Percentiles rank a stretch among this genome's conserved stretches.
phyloP scores from a whole-genome alignment of 2,888 invertebrate species.

The Philereme vetulata region DNA sequence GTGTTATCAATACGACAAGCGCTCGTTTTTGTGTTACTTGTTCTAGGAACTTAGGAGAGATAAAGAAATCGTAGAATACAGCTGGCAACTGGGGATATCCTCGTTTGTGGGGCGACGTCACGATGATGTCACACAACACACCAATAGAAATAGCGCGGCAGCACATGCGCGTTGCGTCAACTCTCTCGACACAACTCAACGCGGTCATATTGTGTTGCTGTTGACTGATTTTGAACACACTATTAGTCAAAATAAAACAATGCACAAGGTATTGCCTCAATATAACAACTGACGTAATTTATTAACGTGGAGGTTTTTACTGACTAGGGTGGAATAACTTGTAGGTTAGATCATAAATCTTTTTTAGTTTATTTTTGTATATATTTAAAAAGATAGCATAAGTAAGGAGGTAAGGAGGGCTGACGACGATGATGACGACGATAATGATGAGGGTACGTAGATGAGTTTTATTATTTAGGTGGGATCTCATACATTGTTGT shows the following conservation, averaged over 20 bases:
- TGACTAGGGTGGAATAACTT: too few species aligned
- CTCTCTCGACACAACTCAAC: conserved; percentile 58
- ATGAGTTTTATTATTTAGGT: too few species aligned
- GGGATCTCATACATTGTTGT: too few species aligned
- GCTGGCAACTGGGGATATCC: conserved; percentile 70
- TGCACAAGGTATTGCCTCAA: conserved; percentile 12
- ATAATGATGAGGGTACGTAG: too few species aligned
- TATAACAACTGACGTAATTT: conserved; percentile 8
- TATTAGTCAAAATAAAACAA: conserved; percentile 26
- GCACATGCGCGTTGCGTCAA: conserved; percentile 80
- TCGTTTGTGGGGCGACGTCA: conserved; percentile 75
- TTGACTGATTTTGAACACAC: conserved; percentile 48
- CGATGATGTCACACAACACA: conserved; percentile 79
- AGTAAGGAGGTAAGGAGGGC: too few species aligned
- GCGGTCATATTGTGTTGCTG: conserved; percentile 43
- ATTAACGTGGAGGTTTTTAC: not conserved
- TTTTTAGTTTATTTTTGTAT: too few species aligned
- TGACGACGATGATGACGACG: too few species aligned
- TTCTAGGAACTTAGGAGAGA: conserved; percentile 26
- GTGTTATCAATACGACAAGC: conserved; percentile 6
- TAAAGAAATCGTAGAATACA: conserved; percentile 36
- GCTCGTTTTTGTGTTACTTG: conserved; percentile 9
- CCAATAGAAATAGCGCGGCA: conserved; percentile 72
- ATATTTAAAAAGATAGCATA: too few species aligned
- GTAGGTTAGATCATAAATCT: too few species aligned